Percentiles rank a stretch among this genome's conserved stretches.
Conservation (phyloP, 2,797 vertebrate genomes). For the Esox masquinongy region DNA sequence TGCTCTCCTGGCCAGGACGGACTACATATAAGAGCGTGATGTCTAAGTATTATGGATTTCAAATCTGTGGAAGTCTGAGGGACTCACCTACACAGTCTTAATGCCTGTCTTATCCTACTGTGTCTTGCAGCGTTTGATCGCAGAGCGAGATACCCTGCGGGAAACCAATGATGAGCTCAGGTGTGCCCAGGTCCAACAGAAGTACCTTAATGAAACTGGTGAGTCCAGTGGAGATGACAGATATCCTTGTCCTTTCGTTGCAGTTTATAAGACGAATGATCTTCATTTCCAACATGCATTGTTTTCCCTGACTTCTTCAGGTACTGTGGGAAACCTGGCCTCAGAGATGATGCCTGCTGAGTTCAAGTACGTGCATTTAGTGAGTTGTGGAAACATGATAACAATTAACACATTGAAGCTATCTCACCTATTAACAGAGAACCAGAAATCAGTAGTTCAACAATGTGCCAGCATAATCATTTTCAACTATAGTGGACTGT, state of each 20-base stretch:
- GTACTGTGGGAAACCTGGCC: slow-evolving; percentile 80
- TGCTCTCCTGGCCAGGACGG: background rate
- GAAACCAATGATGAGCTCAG: slow-evolving; percentile 89
- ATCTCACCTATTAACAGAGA: background rate
- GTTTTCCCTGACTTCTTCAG: slow-evolving; percentile 48
- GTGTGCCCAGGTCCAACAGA: slow-evolving; percentile 85
- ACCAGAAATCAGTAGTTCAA: background rate
- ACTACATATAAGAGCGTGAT: background rate
- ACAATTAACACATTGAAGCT: background rate
- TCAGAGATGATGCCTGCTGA: slow-evolving; percentile 89
- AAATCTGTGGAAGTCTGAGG: background rate
- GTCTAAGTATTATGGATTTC: background rate
- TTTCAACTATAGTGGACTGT: background rate
- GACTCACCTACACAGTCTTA: background rate
- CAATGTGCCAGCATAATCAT: slow-evolving; percentile 14
- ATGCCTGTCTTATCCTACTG: background rate
- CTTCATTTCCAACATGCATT: background rate
- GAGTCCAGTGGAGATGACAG: slow-evolving; percentile 38
- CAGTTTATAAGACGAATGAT: background rate
- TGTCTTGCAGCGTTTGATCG: slow-evolving; percentile 76
- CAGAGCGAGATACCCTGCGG: slow-evolving; percentile 83
- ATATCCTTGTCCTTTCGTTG: background rate
- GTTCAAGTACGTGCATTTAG: slow-evolving; percentile 76
- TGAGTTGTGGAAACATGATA: background rate
- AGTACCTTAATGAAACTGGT: slow-evolving; percentile 79